Base-by-base conservation (phyloP, 2,797 vertebrate genomes). In the Acanthornis magna region DNA sequence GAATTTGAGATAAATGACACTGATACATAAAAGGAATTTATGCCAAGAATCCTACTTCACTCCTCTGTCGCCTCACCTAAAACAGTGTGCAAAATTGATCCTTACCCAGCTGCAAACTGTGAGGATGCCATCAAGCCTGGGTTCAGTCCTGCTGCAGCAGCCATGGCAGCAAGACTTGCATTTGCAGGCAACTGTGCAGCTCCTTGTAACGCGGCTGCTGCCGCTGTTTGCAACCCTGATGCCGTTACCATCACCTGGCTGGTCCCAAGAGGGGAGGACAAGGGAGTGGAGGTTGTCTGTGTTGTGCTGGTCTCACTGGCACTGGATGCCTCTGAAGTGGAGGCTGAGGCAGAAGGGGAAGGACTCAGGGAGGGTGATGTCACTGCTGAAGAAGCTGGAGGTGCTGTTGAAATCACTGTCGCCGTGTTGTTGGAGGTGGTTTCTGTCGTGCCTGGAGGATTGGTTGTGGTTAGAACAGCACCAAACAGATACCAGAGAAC, bases 161-260 rank as follows among this genome's bases (percentile, higher is more conserved):
- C 99, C 99, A 99, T 99, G 80, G 99, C 99, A 30, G 99, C 99
- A 34, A 99, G 98, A 96, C 99, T 99, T 85, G 99, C 98, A 13
- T 99, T 99, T 95, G 98, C 98, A 96, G 99, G 99, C 97, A 99
- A 90, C 97, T 99, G 99, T 36, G 98, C 95, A 32, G 98, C 98
- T 63, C 98, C 98, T 95, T 99, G 99, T 95, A 99, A 97, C 0
- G 99, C 99, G 1, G 99, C 98, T 10, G 98, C 98, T 12, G 98
- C 98, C 17, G 98, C 98, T 12, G 98, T 98, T 86, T 98, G 98
- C 95, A 99, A 95, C 86, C 99, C 98, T 18, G 98, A 98, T 1
- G 98, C 96, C 2, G 99, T 98, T 98, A 99, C 98, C 98, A 99
- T 99, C 98, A 99, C 98, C 98, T 99, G 99, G 91, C 98, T 98